Evolutionary conservation across 2,888 invertebrate species (phyloP).

Genomic region (Eremobia ochroleuca): DNA sequence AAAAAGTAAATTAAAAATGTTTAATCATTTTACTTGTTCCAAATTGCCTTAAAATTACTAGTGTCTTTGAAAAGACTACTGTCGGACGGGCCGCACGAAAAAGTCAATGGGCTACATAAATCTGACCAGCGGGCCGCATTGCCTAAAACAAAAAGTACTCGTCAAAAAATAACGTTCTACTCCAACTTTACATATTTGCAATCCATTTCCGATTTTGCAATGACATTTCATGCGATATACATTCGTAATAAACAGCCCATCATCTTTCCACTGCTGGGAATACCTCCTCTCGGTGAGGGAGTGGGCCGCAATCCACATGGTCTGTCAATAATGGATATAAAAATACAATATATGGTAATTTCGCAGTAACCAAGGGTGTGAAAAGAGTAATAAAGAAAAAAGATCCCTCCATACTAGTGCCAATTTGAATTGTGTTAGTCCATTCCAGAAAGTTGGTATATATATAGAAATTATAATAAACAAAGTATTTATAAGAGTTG

Average conservation of each 20-base stretch:
- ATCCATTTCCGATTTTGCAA: conserved; percentile 28
- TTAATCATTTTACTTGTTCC: not conserved
- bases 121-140: not conserved
- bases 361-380: conserved; percentile 20
- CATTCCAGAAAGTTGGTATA: conserved; percentile 76
- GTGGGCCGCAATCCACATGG: not conserved
- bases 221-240: not conserved
- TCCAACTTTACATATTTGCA: conserved; percentile 12
- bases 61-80: not conserved
- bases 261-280: not conserved
- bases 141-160: conserved; percentile 19
- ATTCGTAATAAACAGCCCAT: not conserved
- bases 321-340: conserved; percentile 9
- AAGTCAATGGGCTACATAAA: not conserved
- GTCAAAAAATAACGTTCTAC: conserved; percentile 12
- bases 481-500: conserved; percentile 69
- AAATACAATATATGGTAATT: conserved; percentile 10
- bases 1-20: not conserved
- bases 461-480: conserved; percentile 65
- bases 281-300: not conserved
- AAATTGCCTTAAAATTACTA: not conserved
- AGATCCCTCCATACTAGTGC: conserved; percentile 88
- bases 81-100: not conserved
- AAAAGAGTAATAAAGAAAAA: conserved; percentile 72
- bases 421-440: conserved; percentile 76